Conservation (phyloP, 2,888 invertebrate genomes). For the Leptura quadrifasciata region DNA sequence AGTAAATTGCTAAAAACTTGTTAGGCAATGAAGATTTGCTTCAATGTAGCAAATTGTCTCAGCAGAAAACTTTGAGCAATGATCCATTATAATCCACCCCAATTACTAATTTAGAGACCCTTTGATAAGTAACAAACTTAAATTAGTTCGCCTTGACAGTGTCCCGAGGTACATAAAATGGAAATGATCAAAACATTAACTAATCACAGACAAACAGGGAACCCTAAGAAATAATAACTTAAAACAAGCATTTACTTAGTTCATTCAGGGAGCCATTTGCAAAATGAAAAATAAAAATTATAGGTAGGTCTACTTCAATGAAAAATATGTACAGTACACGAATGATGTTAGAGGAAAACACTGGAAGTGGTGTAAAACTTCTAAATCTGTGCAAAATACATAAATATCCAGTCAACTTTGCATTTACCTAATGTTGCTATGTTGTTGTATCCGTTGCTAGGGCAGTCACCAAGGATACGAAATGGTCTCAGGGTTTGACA, state of each 20-base stretch:
- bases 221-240: constrained; percentile 26
- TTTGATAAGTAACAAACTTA: constrained; percentile 63
- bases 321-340: constrained; percentile 26
- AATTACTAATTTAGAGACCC: constrained; percentile 61
- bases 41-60: constrained; percentile 52
- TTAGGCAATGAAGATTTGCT: constrained; percentile 33
- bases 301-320: constrained; percentile 7
- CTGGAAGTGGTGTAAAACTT: constrained; percentile 24
- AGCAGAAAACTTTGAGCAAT: constrained; percentile 51
- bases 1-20: constrained; percentile 48
- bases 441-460: constrained; percentile 75
- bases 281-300: constrained; percentile 63
- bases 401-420: constrained; percentile 58
- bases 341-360: constrained; percentile 21
- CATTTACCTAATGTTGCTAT: constrained; percentile 73
- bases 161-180: constrained; percentile 38
- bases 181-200: constrained; percentile 35
- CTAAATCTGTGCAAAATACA: constrained; percentile 52
- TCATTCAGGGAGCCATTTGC: constrained; percentile 66
- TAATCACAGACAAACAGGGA: constrained; percentile 33
- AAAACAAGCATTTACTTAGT: constrained; percentile 50
- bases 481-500: constrained; percentile 72
- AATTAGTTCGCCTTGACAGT: constrained; percentile 59
- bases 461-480: constrained; percentile 75
- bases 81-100: constrained; percentile 58